Evolutionary conservation across 2,797 vertebrate species (phyloP), one percentile per base, ranked within the genome.

Genomic region (Pangasius macronema): DNA sequence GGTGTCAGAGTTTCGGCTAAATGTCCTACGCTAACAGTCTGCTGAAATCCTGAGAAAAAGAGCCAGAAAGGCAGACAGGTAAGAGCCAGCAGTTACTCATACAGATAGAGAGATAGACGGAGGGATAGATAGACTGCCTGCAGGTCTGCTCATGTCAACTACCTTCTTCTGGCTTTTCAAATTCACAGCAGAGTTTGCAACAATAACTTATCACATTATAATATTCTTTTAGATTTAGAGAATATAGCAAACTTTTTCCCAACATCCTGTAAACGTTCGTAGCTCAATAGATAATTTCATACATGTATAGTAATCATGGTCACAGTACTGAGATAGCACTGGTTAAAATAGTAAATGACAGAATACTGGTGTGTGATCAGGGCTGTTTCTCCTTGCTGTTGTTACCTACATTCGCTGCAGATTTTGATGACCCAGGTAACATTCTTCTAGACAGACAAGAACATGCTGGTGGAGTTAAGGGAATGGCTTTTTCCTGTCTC

Each of bases 1-100:
- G 63, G 82, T 83, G 82, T 83, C 82, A 68, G 82, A 33, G 91
- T 90, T 88, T 61, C 63, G 87, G 88, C 82, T 90, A 68, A 89
- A 70, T 83, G 82, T 70, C 65, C 65, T 83, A 13, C 13, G 27
- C 80, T 65, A 82, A 82, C 80, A 63, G 10, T 63, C 80, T 83
- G 42, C 82, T 70, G 82, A 55, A 83, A 51, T 67, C n/a, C 39
- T 1, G 80, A 68, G 82, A 68, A 36, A 83, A 83, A 30, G 46
- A 22, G 42, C 14, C 18, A 22, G 65, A 83, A 68, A 33, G n/a
- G 22, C 42, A n/a, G 42, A 33, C 36, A 49, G 80, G 59, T 82
- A 11, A 30, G 27, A 30, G 3, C 33, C 33, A 80, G 53, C 22
- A 82, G 57, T n/a, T 82, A 9, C 39, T 55, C 4, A n/a, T 49